phyloP scores from a whole-genome alignment of 2,113 vertebrate genomes.

The Lasiurus borealis region DNA sequence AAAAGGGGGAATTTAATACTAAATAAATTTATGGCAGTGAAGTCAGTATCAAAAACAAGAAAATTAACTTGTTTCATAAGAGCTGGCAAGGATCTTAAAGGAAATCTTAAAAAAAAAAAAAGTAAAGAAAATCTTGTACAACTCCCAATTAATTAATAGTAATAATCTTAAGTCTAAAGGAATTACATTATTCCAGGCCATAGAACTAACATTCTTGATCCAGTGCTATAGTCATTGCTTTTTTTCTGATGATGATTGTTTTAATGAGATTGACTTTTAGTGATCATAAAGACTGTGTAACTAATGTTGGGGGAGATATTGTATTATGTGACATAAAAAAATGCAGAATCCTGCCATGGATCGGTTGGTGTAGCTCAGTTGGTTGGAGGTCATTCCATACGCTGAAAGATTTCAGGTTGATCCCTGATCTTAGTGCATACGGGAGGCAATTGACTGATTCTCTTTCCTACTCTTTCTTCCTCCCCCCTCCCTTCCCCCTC shows the following conservation, averaged over 20 bases:
- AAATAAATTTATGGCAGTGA: neutral
- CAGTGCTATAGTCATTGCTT: neutral
- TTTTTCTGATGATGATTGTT: neutral
- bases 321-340: neutral
- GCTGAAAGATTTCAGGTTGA: neutral
- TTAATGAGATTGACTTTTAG: neutral
- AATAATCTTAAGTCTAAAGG: neutral
- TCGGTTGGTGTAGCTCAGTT: neutral
- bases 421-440: neutral
- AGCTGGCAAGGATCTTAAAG: neutral
- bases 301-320: neutral
- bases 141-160: neutral
- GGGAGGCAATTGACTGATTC: neutral
- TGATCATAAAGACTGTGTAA: neutral
- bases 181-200: neutral
- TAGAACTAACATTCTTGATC: neutral
- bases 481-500: neutral
- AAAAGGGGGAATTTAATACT: neutral
- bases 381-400: neutral
- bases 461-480: neutral
- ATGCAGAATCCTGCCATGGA: neutral
- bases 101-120: neutral
- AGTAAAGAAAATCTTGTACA: neutral
- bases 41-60: neutral
- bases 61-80: slow-evolving; percentile 12